phyloP scores from a whole-genome alignment of 2,113 vertebrate species.

The Erythrocercus mccallii region DNA sequence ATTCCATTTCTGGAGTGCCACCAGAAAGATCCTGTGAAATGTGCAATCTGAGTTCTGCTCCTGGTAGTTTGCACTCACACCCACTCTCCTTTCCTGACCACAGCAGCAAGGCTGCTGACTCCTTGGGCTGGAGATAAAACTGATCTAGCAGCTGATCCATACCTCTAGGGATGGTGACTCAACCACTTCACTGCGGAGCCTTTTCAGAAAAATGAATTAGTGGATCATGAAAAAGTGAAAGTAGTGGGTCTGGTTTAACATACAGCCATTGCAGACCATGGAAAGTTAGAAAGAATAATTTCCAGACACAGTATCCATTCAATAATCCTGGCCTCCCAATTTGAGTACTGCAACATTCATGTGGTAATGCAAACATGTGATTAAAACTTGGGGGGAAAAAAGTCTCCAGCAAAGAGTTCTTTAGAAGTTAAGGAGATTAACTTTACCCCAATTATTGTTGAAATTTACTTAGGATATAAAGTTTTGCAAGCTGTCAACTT shows the following conservation, averaged over 20 bases:
- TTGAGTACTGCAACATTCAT: neutral
- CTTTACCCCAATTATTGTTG: neutral
- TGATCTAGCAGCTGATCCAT: neutral
- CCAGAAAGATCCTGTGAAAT: neutral
- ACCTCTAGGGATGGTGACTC: too few relatives aligned
- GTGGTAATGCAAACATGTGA: neutral
- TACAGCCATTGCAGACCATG: neutral
- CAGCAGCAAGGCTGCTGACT: neutral
- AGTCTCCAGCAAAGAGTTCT: neutral
- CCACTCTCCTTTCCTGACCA: fast-evolving
- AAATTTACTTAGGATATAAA: neutral
- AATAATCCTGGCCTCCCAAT: neutral
- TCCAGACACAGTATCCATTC: neutral
- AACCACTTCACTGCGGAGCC: neutral
- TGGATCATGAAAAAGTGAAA: neutral
- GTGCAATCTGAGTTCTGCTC: fast-evolving
- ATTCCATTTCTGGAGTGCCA: too few relatives aligned
- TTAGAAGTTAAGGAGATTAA: neutral
- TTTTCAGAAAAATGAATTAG: neutral
- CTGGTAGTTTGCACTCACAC: neutral
- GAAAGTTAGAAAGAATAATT: neutral
- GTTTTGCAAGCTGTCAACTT: neutral
- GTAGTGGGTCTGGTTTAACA: neutral
- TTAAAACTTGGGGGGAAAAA: neutral
- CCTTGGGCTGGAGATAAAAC: neutral